Base-by-base conservation (phyloP, 2,113 vertebrate genomes). In the Sminthopsis crassicaudata region DNA sequence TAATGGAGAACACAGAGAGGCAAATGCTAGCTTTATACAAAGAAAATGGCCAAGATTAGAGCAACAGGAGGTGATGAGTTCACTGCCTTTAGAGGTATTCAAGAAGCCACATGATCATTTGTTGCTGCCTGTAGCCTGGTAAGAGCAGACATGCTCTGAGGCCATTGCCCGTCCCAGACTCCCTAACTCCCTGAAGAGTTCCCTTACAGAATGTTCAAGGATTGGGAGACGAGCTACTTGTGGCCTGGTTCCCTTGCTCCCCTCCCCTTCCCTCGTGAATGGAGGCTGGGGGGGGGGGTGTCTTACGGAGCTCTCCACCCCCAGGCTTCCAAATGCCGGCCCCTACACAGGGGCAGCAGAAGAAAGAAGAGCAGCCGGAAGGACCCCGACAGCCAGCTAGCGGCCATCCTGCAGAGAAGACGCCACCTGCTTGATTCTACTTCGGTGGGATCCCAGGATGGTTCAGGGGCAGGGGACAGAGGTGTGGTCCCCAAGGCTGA, bases 331-430 rank as follows among this genome's bases (percentile, higher is more conserved):
- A 26, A 95, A 27, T 98, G 97, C 55, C 97, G 53, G 14, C 96
- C 91, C 25, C 90, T 84, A 19, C 97, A 92, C 46, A 97, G 94
- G 92, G 42, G 7, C 7, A 94, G 96, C 26, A 48, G 97, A 23
- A 98, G 96, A 19, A 96, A 95, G 9, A 76, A 8, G 67, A 54
- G 94, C 19, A 98, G 98, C 90, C 94, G 95, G 27, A 98, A 98
- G 10, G 94, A 98, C 0, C 94, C 91, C 0, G 98, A 98, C 24
- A 48, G 91, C 0, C 99, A 99, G 98, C 98, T 99, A 36, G 97
- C 98, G 95, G 88, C 94, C 93, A 98, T 99, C 46, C 98, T 99
- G 91, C 98, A 98, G 96, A 98, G 98, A 48, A 98, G 99, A 51
- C 99, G 99, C 42, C 96, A 91, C n/a, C 98, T 93, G 0, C 19